These are phyloP conservation scores for Mola mola DNA, from an alignment of 2,113 vertebrate species.

Conservation along the genomic window DNA sequence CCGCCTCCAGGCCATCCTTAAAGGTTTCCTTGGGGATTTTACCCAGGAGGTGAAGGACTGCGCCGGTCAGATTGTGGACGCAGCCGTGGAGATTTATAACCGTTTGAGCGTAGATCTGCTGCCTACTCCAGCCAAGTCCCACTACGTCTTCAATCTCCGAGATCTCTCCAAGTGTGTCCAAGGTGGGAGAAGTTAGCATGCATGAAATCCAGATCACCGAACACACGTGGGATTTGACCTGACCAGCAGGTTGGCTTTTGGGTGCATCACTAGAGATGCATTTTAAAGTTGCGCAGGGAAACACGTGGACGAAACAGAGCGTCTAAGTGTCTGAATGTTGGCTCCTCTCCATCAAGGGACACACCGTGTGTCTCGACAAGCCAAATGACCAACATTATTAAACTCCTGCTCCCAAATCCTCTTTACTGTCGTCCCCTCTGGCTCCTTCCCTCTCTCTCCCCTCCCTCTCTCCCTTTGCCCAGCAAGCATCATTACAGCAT, in stretches of 20 bases:
- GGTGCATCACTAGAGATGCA: no score
- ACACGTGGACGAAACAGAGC: no score
- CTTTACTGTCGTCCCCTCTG: no score
- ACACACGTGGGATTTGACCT: not conserved
- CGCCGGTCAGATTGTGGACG: conserved; percentile 83
- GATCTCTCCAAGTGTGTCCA: conserved; percentile 91
- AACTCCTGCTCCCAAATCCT: conserved; percentile 8
- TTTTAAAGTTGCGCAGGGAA: no score
- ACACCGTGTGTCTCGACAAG: not conserved
- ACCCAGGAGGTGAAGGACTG: conserved; percentile 80
- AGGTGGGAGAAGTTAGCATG: conserved; percentile 75
- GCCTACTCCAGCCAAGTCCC: conserved; percentile 90
- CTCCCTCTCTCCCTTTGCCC: conserved; percentile 1
- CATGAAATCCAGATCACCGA: not conserved
- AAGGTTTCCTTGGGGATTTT: conserved; percentile 87
- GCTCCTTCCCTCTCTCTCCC: no score
- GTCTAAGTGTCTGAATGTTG: no score
- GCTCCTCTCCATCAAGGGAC: no score
- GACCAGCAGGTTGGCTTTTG: no score
- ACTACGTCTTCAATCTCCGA: conserved; percentile 90
- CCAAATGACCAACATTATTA: conserved; percentile 28
- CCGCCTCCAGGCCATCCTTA: conserved; percentile 83
- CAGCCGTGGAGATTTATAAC: conserved; percentile 88
- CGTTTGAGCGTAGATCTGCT: conserved; percentile 89
- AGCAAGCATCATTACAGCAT: conserved; percentile 31